Conservation (phyloP, 2,113 vertebrate genomes). For the Nothobranchius furzeri region DNA sequence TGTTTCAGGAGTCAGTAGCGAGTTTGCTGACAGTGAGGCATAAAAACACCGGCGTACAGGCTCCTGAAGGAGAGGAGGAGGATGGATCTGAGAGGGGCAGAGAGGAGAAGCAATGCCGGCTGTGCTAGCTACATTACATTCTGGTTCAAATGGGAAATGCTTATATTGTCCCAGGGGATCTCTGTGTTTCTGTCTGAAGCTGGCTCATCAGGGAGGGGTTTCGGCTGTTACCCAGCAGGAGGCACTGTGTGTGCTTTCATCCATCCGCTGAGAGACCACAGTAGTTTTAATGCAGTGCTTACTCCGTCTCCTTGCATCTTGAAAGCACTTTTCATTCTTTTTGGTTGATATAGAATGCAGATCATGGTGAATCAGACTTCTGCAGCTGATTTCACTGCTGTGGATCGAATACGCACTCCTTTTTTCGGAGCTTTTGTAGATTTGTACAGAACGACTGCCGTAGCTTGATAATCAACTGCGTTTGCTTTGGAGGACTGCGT, state of each 20-base stretch:
- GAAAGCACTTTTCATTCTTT: conserved; percentile 12
- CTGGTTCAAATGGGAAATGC: conserved; percentile 25
- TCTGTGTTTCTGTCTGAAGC: conserved; percentile 27
- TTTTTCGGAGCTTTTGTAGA: neutral
- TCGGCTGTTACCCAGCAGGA: conserved; percentile 73
- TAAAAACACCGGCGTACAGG: conserved; percentile 31
- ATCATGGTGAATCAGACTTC: neutral
- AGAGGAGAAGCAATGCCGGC: conserved; percentile 27
- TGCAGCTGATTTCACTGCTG: conserved; percentile 9
- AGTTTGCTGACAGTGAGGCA: conserved; percentile 28
- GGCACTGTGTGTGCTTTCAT: conserved; percentile 68
- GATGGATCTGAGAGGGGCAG: conserved; percentile 42
- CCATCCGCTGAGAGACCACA: conserved; percentile 41
- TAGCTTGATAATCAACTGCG: conserved; percentile 29
- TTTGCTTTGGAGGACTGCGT: conserved; percentile 24
- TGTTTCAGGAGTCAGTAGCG: conserved; percentile 57
- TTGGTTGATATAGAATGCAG: conserved; percentile 28
- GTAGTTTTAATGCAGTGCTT: conserved; percentile 39
- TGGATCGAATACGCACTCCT: conserved; percentile 12
- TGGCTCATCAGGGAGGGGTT: conserved; percentile 53
- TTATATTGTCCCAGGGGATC: conserved; percentile 30
- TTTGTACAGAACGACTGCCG: conserved; percentile 14
- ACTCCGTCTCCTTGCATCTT: conserved; percentile 50
- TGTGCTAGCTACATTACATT: conserved; percentile 8
- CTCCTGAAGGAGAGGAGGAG: conserved; percentile 33